These are phyloP conservation scores for Lathamus discolor DNA, from an alignment of 2,113 vertebrate species.

Conservation along the genomic window DNA sequence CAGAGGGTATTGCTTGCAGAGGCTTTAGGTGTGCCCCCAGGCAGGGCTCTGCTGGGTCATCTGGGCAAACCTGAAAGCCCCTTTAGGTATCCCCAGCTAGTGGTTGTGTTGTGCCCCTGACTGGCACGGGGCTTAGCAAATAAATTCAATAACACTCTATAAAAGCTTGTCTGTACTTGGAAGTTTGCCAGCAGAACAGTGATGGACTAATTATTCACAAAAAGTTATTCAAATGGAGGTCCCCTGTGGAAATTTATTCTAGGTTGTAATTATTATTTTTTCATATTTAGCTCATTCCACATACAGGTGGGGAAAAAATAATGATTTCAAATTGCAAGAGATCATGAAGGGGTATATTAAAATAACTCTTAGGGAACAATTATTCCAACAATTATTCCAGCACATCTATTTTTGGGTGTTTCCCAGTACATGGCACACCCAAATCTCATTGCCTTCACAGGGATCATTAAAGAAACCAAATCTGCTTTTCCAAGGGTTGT, in stretches of 20 bases:
- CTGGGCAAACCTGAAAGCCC: not conserved
- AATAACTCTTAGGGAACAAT: not conserved
- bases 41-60: not conserved
- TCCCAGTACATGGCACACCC: not conserved
- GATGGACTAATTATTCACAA: not conserved
- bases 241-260: not conserved
- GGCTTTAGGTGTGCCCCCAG: not conserved
- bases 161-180: not conserved
- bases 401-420: not conserved
- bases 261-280: not conserved
- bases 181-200: not conserved
- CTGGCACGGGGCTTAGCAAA: not conserved
- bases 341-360: not conserved
- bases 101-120: not conserved
- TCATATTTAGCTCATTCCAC: not conserved
- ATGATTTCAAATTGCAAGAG: not conserved
- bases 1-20: not conserved
- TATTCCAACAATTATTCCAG: not conserved
- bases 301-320: not conserved
- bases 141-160: not conserved
- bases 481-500: not conserved
- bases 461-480: not conserved
- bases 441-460: not conserved
- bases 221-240: not conserved
- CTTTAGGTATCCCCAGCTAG: not conserved